These are phyloP conservation scores for Hirtodrosophila duncani DNA, from an alignment of 2,888 invertebrate genomes.

Conservation along the genomic window DNA sequence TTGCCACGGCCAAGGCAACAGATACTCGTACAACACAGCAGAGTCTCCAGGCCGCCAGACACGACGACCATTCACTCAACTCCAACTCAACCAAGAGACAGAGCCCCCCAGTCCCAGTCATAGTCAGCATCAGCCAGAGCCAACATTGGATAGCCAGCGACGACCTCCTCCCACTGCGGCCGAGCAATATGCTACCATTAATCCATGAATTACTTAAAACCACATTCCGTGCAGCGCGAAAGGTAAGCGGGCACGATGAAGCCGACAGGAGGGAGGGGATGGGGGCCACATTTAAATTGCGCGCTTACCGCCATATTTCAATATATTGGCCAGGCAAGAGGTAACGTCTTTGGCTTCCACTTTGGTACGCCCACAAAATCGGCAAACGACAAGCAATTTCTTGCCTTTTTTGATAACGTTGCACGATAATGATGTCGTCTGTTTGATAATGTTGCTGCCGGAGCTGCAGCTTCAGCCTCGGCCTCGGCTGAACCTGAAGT, in stretches of 20 bases:
- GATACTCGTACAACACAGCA: slow-evolving; percentile 17
- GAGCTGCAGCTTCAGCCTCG: too few relatives aligned
- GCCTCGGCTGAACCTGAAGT: slow-evolving; percentile 11
- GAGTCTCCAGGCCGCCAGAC: slow-evolving; percentile 29
- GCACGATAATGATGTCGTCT: slow-evolving; percentile 74
- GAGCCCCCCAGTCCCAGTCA: too few relatives aligned
- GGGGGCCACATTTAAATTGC: slow-evolving; percentile 66
- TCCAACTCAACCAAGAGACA: too few relatives aligned
- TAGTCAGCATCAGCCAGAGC: slow-evolving; percentile 8
- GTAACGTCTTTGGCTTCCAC: slow-evolving; percentile 15
- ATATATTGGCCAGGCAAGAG: slow-evolving; percentile 51
- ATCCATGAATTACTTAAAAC: slow-evolving; percentile 72
- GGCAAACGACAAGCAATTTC: slow-evolving; percentile 60
- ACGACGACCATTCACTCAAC: slow-evolving; percentile 69
- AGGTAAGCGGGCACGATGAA: slow-evolving; percentile 8
- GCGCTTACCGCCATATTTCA: slow-evolving; percentile 74
- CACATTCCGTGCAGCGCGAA: slow-evolving; percentile 58
- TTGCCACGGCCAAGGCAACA: slow-evolving; percentile 50
- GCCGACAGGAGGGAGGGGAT: background rate
- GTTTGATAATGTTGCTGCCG: slow-evolving; percentile 66
- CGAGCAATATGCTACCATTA: slow-evolving; percentile 70
- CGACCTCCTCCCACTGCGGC: background rate
- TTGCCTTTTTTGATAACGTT: slow-evolving; percentile 62
- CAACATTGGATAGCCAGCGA: background rate
- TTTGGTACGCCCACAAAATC: slow-evolving; percentile 59